These are phyloP conservation scores for Mustela lutreola DNA, from an alignment of 2,113 vertebrate species.

Conservation along the genomic window DNA sequence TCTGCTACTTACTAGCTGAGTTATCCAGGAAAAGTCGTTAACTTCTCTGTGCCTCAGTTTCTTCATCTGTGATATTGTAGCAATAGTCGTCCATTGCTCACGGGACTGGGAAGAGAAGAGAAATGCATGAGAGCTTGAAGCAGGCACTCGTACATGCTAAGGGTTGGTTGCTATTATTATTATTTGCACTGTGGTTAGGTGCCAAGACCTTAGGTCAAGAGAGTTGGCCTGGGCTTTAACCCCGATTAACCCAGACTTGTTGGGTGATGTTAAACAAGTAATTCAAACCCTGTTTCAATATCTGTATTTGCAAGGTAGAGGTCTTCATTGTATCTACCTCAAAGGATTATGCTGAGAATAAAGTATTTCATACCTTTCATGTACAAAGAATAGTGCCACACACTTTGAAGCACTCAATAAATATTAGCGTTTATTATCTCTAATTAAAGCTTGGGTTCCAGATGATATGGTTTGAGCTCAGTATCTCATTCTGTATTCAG, in stretches of 20 bases:
- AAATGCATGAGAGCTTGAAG: not conserved
- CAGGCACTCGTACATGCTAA: not conserved
- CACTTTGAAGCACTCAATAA: not conserved
- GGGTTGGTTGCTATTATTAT: not conserved
- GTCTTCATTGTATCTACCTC: not conserved
- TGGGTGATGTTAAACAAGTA: not conserved
- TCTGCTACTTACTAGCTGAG: not conserved
- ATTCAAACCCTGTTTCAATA: not conserved
- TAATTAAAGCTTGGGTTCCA: slow-evolving; percentile 36
- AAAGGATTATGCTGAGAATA: not conserved
- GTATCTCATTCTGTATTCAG: not conserved
- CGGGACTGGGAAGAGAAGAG: not conserved
- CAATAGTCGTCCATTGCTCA: not conserved
- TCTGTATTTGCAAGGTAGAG: not conserved
- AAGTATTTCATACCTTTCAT: not conserved
- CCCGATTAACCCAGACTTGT: not conserved
- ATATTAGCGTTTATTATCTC: not conserved
- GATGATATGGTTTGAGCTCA: not conserved
- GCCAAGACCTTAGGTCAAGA: not conserved
- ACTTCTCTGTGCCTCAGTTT: not conserved
- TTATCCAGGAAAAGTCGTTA: not conserved
- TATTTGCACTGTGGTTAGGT: not conserved
- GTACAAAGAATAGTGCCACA: not conserved
- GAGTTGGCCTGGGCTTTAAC: not conserved
- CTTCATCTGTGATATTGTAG: not conserved